phyloP scores from a whole-genome alignment of 2,113 vertebrate species.

The Coregonus clupeaformis region DNA sequence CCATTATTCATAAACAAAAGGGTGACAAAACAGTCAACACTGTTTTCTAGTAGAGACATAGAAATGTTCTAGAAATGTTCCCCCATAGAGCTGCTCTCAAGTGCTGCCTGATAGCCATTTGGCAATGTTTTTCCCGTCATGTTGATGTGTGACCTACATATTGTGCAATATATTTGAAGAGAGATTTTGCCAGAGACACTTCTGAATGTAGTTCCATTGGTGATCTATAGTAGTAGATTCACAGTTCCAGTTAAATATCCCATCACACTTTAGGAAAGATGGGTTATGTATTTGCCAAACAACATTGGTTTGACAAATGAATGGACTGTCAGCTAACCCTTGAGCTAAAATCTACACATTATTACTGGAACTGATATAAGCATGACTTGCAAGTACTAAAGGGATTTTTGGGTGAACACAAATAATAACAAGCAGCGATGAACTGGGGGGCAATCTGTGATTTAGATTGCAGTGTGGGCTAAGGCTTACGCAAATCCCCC shows the following conservation, averaged over 20 bases:
- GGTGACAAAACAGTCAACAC: neutral
- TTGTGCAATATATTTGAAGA: too few species aligned
- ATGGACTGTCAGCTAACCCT: neutral
- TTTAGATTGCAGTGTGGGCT: neutral
- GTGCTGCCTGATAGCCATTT: neutral
- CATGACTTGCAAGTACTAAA: neutral
- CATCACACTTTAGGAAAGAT: too few species aligned
- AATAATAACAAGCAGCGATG: neutral
- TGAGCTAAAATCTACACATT: neutral
- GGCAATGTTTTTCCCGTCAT: neutral
- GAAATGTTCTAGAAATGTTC: neutral
- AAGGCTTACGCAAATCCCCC: neutral
- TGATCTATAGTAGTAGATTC: too few species aligned
- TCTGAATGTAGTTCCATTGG: too few species aligned
- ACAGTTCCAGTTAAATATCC: too few species aligned
- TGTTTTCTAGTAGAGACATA: neutral
- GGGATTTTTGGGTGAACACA: neutral
- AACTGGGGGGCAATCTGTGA: neutral
- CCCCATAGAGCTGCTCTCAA: neutral
- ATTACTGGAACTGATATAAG: neutral
- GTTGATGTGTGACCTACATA: neutral
- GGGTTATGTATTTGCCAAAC: neutral
- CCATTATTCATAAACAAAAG: slow-evolving; percentile 1
- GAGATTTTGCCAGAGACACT: too few species aligned
- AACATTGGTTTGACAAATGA: neutral